Conservation (phyloP, 2,113 vertebrate genomes). For the Sialia sialis region DNA sequence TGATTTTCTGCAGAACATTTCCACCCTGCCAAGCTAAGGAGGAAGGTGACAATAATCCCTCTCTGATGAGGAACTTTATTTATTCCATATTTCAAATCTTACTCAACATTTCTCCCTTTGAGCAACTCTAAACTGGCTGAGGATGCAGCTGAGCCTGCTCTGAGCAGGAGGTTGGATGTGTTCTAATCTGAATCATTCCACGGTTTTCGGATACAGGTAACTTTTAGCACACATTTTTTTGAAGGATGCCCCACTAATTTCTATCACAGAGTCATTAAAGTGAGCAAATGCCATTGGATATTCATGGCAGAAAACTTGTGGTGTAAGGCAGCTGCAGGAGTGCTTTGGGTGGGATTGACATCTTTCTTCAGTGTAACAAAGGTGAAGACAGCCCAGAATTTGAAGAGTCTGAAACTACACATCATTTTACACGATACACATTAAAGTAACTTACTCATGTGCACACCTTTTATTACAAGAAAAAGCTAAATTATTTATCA, state of each 20-base stretch:
- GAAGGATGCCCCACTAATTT: background rate
- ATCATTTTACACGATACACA: accelerated
- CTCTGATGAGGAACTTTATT: background rate
- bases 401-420: background rate
- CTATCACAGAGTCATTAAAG: background rate
- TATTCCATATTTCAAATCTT: background rate
- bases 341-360: background rate
- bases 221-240: background rate
- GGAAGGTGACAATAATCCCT: background rate
- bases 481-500: background rate
- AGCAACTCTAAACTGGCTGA: background rate
- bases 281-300: background rate
- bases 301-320: background rate
- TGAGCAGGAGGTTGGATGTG: background rate
- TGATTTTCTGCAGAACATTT: background rate
- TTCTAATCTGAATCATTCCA: background rate
- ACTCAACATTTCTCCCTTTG: background rate
- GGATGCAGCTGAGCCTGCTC: background rate
- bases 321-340: background rate
- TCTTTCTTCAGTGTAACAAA: background rate
- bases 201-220: accelerated
- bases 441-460: background rate
- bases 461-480: too few relatives aligned
- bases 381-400: background rate
- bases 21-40: background rate